Evolutionary conservation across 2,113 vertebrate species (phyloP), one percentile per base, ranked within the genome.

Genomic region (Chlorodrepanis virens): DNA sequence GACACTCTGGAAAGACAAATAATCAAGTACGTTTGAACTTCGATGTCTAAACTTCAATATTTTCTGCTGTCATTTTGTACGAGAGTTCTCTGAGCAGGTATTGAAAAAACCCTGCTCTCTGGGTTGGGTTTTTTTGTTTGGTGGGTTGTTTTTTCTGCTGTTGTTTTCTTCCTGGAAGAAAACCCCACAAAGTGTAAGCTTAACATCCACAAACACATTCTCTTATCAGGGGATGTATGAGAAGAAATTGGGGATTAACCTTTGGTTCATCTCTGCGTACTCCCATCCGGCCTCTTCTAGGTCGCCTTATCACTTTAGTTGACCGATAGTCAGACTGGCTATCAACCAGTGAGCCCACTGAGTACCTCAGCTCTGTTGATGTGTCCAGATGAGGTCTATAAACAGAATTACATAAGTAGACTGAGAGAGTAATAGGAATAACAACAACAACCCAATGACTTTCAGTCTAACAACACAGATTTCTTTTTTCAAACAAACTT

Each of bases 271-370:
- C 99, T 94, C 98, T 98, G 33, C 96, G 98, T 39, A 99, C 97
- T n/a, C 98, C 99, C 97, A 99, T 93, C 7, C 99, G 98, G 25
- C 99, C 99, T 97, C 99, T 98, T 89, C 99, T 98, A 9, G 99
- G 98, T 94, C 99, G 96, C 85, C 98, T 98, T 97, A 99, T 99
- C 61, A 99, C 99, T 96, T 99, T 99, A 60, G 99, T 98, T 18
- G 99, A 99, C 67, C 99, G 98, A 96, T 99, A 99, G 86, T 99
- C 99, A 39, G 99, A 97, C 96, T 99, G 99, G 75, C 98, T 99
- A 75, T 99, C 99, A 56, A 99, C 99, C 40, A 99, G 97, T 44
- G 99, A 99, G 31, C 99, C 99, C 82, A 99, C 96, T 6, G 99
- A 99, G 95, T 99, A 99, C 15, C 99, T 98, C 70, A 99, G 96